Conservation (phyloP, 2,888 invertebrate genomes). For the Sinelater perroti region DNA sequence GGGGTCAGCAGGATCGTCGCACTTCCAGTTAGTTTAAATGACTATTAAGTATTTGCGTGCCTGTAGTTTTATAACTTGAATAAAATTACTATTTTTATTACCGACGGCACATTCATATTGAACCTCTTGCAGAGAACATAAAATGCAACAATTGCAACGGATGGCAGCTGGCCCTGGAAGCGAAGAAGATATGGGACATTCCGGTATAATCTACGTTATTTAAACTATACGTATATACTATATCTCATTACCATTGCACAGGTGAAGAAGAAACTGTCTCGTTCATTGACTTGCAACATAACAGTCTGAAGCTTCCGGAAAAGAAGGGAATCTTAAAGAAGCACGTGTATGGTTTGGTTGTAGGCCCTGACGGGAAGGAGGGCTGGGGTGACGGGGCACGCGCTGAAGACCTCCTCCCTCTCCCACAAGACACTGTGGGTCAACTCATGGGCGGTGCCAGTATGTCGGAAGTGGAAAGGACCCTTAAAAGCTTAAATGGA, state of each 20-base stretch:
- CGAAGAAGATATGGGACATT: constrained; percentile 80
- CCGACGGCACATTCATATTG: too few relatives aligned
- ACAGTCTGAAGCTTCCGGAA: constrained; percentile 83
- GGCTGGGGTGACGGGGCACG: constrained; percentile 79
- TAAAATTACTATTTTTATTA: too few relatives aligned
- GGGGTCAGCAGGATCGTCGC: constrained; percentile 70
- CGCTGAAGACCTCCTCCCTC: constrained; percentile 58
- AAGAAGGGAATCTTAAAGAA: constrained; percentile 95
- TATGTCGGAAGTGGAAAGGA: constrained; percentile 83
- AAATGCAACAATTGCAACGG: constrained; percentile 79
- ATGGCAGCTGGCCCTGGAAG: constrained; percentile 71
- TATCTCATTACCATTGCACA: constrained; percentile 50
- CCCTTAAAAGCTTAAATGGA: constrained; percentile 87
- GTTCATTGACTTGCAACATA: constrained; percentile 81
- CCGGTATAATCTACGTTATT: constrained; percentile 65
- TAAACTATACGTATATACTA: not conserved
- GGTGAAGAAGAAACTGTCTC: constrained; percentile 82
- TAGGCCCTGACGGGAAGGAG: constrained; percentile 74
- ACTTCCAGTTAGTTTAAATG: constrained; percentile 74
- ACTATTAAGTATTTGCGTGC: too few relatives aligned
- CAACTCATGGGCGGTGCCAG: constrained; percentile 64
- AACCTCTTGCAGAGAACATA: constrained; percentile 80
- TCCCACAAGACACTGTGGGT: constrained; percentile 70
- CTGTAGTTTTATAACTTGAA: too few relatives aligned
- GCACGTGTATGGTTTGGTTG: constrained; percentile 78